Base-by-base conservation (phyloP, 2,888 invertebrate genomes). In the Rutpela maculata region DNA sequence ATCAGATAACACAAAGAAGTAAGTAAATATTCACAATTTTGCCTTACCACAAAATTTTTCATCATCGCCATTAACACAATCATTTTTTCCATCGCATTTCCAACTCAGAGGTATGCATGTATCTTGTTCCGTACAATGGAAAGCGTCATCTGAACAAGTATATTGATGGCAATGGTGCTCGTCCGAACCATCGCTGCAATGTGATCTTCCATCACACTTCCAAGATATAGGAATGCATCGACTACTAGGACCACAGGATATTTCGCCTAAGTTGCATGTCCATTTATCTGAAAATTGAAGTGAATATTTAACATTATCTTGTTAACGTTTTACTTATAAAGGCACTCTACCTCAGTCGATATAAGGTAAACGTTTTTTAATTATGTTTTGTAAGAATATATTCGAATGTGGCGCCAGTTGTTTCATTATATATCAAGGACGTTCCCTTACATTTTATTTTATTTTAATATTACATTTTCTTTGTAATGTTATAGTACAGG, bases 91-190 rank as follows among this genome's bases (percentile, higher is more conserved):
- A 85, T 94, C 92, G 83, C 93, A 93, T 62, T 91, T 89, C 91
- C 92, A 92, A 0, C 91, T 91, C 73, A 90, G 88, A 0, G 92
- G 92, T 77, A 93, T 92, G 85, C 94, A 94, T 85, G 92, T 91
- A 56, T 91, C 91, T 84, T 93, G 92, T 15, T 89, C 90, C 0
- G 91, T 89, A 80, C 94, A 94, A 18, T 91, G 90, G 86, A 92
- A 93, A 80, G 92, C 91, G 78, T 91, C 89, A 79, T 91, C 91
- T 0, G 89, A 89, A 80, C 92, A 93, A 43, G 89, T 89, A 60
- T 90, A 90, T 63, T 80, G 79, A 73, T 87, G 85, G 80, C 93
- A 93, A 59, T 91, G 90, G 57, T 89, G 89, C 84, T 93, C 93
- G 82, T 93, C 93, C 0, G 88, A 88, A 68, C 91, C 91, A 80